Base-by-base conservation (phyloP, 2,113 vertebrate genomes). In the Tragelaphus buxtoni region DNA sequence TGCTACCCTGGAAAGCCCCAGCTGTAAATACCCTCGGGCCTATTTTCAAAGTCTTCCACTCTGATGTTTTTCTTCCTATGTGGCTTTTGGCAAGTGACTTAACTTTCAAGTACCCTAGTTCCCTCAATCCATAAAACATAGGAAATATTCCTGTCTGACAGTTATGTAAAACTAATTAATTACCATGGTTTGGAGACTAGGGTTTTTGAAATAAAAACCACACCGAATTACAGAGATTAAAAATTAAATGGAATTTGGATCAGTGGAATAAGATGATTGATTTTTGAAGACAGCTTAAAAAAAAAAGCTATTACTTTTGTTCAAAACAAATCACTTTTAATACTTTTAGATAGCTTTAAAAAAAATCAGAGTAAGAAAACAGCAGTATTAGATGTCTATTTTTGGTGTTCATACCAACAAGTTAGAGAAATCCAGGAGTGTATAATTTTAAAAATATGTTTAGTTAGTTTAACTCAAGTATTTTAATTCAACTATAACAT, bases 121-220 rank as follows among this genome's bases (percentile, higher is more conserved):
- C 80, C 83, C 69, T 88, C 63, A 45, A 76, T 91, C 90, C 86
- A 65, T 91, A 96, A 96, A 96, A 94, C 83, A 42, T 47, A 39
- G 14, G 30, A 94, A 87, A 92, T 94, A 94, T 16, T 74, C 58
- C 79, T 94, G 91, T 95, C 94, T 96, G 90, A 96, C 14, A 84
- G 61, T 65, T 93, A 96, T 90, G 77, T 65, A 97, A 96, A 96
- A 94, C 92, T 17, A 98, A 97, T 96, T 92, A 90, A 96, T 97
- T 97, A 95, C 63, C 93, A 89, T 87, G 63, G 63, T 95, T 76
- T 82, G 9, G 79, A 96, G 91, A 97, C 79, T 24, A 81, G 1
- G 32, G n/a, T 28, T 93, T 97, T 94, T 93, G 60, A 74, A 97
- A 95, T 86, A 96, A 90, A 98, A 96, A 90, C 60, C 87, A 94